These are phyloP conservation scores for Netelia virgata DNA, from an alignment of 2,888 invertebrate species.

Conservation along the genomic window DNA sequence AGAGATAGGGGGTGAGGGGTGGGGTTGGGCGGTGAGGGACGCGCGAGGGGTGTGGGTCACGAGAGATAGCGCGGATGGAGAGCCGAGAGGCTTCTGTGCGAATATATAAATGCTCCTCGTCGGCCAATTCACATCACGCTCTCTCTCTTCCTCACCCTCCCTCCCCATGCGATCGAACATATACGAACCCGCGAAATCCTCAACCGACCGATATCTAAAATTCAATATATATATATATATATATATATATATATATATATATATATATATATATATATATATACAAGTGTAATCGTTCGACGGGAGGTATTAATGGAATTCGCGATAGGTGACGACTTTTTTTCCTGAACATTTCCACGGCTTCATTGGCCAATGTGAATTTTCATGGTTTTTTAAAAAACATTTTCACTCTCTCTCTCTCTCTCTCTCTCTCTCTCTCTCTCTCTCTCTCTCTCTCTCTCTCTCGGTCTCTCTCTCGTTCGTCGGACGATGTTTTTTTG, in stretches of 20 bases:
- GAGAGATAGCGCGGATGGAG: slow-evolving; percentile 47
- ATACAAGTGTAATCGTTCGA: slow-evolving; percentile 22
- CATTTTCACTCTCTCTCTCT: too few species aligned
- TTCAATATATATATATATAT: slow-evolving; percentile 23
- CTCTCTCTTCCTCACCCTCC: not conserved
- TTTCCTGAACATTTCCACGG: slow-evolving; percentile 17
- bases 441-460: too few species aligned
- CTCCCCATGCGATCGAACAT: not conserved
- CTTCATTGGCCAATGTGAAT: slow-evolving; percentile 4
- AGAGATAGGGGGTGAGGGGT: slow-evolving; percentile 46
- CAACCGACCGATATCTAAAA: slow-evolving; percentile 44
- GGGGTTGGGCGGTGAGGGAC: slow-evolving; percentile 10
- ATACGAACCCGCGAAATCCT: not conserved
- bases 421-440: too few species aligned
- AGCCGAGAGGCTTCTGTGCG: slow-evolving; percentile 43
- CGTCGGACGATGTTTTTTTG: not conserved
- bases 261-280: not conserved
- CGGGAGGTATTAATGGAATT: slow-evolving; percentile 54
- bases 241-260: slow-evolving; percentile 2
- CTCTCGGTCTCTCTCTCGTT: not conserved
- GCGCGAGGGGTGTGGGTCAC: slow-evolving; percentile 27
- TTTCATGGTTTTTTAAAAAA: not conserved
- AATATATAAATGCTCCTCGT: slow-evolving; percentile 2
- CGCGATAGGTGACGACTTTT: slow-evolving; percentile 36
- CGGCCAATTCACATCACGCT: slow-evolving; percentile 41